These are phyloP conservation scores for Stomatorhinus walkeri DNA, from an alignment of 2,797 vertebrate genomes.

Conservation along the genomic window DNA sequence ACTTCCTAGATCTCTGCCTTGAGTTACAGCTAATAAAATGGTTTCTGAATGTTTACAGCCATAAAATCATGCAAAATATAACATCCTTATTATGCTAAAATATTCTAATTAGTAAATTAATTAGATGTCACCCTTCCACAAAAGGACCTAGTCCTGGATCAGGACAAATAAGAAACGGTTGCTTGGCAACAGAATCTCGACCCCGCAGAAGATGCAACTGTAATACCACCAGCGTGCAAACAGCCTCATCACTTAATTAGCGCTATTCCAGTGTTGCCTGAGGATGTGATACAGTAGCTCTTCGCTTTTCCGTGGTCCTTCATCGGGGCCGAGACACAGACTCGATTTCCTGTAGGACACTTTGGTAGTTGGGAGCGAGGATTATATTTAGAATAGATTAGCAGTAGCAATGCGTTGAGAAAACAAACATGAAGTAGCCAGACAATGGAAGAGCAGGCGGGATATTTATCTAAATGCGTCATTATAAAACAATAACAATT, in stretches of 20 bases:
- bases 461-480: not conserved
- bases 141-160: not conserved
- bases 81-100: slow-evolving; percentile 7
- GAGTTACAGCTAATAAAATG: not conserved
- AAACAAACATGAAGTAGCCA: not conserved
- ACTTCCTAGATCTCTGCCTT: not conserved
- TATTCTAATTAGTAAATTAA: not conserved
- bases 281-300: not conserved
- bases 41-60: not conserved
- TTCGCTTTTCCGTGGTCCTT: not conserved
- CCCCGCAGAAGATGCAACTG: not conserved
- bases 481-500: not conserved
- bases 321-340: not conserved
- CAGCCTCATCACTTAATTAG: not conserved
- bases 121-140: slow-evolving; percentile 3
- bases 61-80: not conserved
- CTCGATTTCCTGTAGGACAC: not conserved
- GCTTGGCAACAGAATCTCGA: slow-evolving; percentile 1
- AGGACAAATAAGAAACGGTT: slow-evolving; percentile 9
- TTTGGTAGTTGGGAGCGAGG: not conserved
- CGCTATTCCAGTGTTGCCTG: not conserved
- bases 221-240: not conserved
- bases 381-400: not conserved
- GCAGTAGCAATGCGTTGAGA: not conserved
- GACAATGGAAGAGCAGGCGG: not conserved